These are phyloP conservation scores for Tetraneura akinire DNA, from an alignment of 1,140 invertebrate species.

Conservation along the genomic window DNA sequence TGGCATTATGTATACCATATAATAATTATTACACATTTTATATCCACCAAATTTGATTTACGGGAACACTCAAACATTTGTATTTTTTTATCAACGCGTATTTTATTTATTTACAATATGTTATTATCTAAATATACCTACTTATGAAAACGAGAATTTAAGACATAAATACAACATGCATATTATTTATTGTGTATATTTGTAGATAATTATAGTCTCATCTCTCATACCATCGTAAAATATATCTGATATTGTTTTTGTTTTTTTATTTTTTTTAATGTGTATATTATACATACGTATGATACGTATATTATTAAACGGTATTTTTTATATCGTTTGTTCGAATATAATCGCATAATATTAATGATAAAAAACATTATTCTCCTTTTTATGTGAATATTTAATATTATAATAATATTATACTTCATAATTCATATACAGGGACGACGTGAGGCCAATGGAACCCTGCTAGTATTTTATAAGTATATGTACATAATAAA, in stretches of 20 bases:
- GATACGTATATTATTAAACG: background rate
- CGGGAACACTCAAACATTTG: background rate
- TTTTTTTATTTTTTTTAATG: too few species aligned
- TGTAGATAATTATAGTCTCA: too few species aligned
- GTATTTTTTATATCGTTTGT: background rate
- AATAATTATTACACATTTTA: background rate
- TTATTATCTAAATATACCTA: background rate
- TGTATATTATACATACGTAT: background rate
- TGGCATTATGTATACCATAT: background rate
- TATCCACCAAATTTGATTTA: background rate
- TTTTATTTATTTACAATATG: background rate
- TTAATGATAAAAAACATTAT: slow-evolving; percentile 8
- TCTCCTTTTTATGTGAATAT: slow-evolving; percentile 15
- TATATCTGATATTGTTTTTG: too few species aligned
- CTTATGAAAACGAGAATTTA: background rate
- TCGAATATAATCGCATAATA: background rate
- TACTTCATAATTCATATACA: background rate
- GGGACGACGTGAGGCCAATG: background rate
- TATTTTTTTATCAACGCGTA: background rate
- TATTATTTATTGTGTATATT: too few species aligned
- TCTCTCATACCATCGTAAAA: too few species aligned
- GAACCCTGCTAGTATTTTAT: background rate
- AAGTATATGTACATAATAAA: slow-evolving; percentile 24
- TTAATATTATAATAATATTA: slow-evolving; percentile 9
- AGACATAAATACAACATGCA: background rate